These are phyloP conservation scores for Furcula furcula DNA, from an alignment of 2,888 invertebrate species.

Conservation along the genomic window DNA sequence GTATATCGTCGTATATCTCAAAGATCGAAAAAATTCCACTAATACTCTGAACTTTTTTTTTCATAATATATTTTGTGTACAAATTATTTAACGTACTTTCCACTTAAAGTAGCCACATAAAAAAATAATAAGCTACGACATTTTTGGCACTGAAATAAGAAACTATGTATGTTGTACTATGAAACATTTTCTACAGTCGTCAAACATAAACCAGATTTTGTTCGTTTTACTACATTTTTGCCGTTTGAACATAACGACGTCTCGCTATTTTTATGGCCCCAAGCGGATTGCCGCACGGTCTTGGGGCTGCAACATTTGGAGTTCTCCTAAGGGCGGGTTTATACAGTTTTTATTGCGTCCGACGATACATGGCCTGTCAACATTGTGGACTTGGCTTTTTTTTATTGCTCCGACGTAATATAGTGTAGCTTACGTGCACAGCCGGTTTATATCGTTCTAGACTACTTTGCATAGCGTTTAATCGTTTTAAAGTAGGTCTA, in stretches of 20 bases:
- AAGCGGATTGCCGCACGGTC: slow-evolving; percentile 12
- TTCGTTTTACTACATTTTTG: slow-evolving; percentile 23
- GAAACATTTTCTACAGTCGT: slow-evolving; percentile 14
- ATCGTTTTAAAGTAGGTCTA: slow-evolving; percentile 1
- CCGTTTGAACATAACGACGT: slow-evolving; percentile 16
- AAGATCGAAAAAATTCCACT: too few relatives aligned
- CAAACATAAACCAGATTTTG: slow-evolving; percentile 10
- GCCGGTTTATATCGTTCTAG: slow-evolving; percentile 8
- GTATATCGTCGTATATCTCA: too few relatives aligned
- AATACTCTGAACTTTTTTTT: too few relatives aligned
- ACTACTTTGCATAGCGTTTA: slow-evolving; percentile 11
- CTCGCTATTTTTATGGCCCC: slow-evolving; percentile 23
- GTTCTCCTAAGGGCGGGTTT: slow-evolving; percentile 27
- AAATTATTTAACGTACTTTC: too few relatives aligned
- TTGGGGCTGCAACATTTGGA: slow-evolving; percentile 1
- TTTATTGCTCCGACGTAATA: slow-evolving; percentile 22
- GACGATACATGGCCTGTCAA: slow-evolving; percentile 35
- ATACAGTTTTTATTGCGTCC: slow-evolving; percentile 38
- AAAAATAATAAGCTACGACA: too few relatives aligned
- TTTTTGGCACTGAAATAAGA: too few relatives aligned
- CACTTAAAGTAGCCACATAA: too few relatives aligned
- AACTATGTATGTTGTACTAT: too few relatives aligned
- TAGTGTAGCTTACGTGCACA: slow-evolving; percentile 23
- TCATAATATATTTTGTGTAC: too few relatives aligned
- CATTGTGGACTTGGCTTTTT: slow-evolving; percentile 21